Evolutionary conservation across 1,140 invertebrate genomes (phyloP).

Genomic region (Sminthurinus signatus): DNA sequence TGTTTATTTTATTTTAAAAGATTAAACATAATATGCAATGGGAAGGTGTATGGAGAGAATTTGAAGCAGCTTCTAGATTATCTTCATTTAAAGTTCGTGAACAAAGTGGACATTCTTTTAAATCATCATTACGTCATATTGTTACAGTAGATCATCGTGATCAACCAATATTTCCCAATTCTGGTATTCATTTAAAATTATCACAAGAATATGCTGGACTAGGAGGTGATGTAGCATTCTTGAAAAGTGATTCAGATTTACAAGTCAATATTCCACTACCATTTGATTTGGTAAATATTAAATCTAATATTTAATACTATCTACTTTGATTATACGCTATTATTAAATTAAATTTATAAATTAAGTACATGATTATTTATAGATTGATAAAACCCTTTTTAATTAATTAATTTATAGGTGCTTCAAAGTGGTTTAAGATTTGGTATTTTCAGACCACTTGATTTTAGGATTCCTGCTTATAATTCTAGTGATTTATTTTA

Average conservation of each 20-base stretch:
- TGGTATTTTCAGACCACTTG: conserved; percentile 56
- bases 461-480: conserved; percentile 53
- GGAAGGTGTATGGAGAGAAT: conserved; percentile 70
- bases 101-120: conserved; percentile 74
- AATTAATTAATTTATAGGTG: no score
- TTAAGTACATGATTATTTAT: no score
- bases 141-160: conserved; percentile 70
- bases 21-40: conserved; percentile 72
- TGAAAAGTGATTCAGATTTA: conserved; percentile 71
- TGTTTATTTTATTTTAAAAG: conserved; percentile 45
- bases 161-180: conserved; percentile 65
- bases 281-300: conserved; percentile 58
- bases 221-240: conserved; percentile 76
- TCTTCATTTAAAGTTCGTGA: conserved; percentile 72
- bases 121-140: conserved; percentile 73
- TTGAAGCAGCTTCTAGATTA: conserved; percentile 56
- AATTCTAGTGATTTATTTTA: conserved; percentile 73
- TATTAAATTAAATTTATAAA: no score
- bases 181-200: conserved; percentile 61
- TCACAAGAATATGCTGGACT: conserved; percentile 75
- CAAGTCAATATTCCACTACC: conserved; percentile 66
- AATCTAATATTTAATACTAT: conserved; percentile 10
- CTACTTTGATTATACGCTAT: not conserved
- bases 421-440: conserved; percentile 63
- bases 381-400: no score